Conservation (phyloP, 1,140 invertebrate species). For the Anthonomus grandis region DNA sequence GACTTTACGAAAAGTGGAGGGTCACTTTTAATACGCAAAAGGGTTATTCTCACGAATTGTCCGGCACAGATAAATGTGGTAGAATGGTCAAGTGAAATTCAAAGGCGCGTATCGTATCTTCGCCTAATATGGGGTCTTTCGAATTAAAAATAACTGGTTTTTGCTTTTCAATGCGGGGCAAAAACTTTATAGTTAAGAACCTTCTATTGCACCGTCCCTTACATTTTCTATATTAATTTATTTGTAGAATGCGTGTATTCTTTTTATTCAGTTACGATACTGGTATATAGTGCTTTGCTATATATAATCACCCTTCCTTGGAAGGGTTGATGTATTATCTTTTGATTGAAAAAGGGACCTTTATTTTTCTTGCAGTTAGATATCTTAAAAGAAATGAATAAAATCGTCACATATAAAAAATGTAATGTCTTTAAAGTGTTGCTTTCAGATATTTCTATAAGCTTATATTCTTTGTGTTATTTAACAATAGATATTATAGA, state of each 20-base stretch:
- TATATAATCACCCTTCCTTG: too few relatives aligned
- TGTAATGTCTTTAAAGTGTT: too few relatives aligned
- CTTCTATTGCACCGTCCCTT: conserved; percentile 11
- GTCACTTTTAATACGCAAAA: conserved; percentile 34
- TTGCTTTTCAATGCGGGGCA: conserved; percentile 12
- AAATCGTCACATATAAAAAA: too few relatives aligned
- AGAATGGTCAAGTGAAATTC: conserved; percentile 41
- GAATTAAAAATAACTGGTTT: conserved; percentile 26
- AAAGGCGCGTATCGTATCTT: conserved; percentile 25
- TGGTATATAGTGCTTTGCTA: background rate
- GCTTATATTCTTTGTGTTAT: too few relatives aligned
- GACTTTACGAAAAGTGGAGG: conserved; percentile 34
- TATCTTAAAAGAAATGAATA: too few relatives aligned
- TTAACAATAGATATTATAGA: too few relatives aligned
- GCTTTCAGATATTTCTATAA: too few relatives aligned
- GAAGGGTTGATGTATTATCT: too few relatives aligned
- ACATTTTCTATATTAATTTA: conserved; percentile 23
- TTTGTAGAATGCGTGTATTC: conserved; percentile 12
- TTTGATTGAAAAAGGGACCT: too few relatives aligned
- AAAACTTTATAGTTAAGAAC: conserved; percentile 19
- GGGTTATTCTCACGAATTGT: conserved; percentile 39
- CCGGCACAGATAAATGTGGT: conserved; percentile 37
- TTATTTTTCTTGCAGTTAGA: too few relatives aligned
- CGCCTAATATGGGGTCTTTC: conserved; percentile 8
- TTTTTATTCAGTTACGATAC: conserved; percentile 4